These are phyloP conservation scores for Addax nasomaculatus DNA, from an alignment of 2,113 vertebrate species.

Conservation along the genomic window DNA sequence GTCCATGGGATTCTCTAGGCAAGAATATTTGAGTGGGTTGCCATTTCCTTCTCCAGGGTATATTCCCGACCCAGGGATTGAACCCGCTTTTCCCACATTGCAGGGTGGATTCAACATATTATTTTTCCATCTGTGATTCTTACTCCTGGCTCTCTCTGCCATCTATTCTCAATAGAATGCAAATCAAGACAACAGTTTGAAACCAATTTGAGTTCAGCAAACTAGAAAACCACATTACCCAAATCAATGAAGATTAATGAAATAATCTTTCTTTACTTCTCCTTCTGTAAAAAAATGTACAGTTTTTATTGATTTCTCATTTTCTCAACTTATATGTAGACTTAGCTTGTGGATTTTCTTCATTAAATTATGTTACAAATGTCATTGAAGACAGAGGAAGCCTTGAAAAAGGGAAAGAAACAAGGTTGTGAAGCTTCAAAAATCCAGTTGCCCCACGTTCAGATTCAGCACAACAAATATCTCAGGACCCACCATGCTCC, in stretches of 20 bases:
- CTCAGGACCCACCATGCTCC: neutral
- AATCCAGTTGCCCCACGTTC: neutral
- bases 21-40: neutral
- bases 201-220: slow-evolving; percentile 19
- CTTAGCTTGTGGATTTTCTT: neutral
- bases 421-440: neutral
- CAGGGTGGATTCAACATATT: neutral
- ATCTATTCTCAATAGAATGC: neutral
- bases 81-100: neutral
- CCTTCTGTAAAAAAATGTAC: neutral
- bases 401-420: neutral
- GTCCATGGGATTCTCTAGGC: neutral
- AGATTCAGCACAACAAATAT: neutral
- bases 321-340: neutral
- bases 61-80: neutral
- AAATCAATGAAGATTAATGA: neutral
- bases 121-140: neutral
- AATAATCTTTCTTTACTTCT: neutral
- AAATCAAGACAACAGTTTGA: slow-evolving; percentile 39
- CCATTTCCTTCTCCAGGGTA: neutral
- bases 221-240: neutral
- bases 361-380: neutral
- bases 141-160: neutral
- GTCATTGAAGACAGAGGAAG: neutral
- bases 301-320: neutral